These are phyloP conservation scores for Suillia variegata DNA, from an alignment of 2,888 invertebrate species.

Conservation along the genomic window DNA sequence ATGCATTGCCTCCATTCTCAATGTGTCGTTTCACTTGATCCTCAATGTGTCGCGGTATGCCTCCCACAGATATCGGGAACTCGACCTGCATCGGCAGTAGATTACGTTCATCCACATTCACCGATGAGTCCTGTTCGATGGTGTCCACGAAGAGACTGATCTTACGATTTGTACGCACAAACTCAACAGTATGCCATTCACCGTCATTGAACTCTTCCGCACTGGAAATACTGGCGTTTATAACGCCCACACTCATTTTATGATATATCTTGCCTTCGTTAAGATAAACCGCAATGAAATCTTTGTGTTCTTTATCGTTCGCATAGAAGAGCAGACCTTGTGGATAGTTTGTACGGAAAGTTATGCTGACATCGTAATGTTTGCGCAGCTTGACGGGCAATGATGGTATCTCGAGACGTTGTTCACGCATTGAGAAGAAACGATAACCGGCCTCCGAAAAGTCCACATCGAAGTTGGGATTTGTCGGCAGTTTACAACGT, in stretches of 20 bases:
- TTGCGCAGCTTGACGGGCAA: constrained; percentile 69
- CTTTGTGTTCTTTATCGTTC: constrained; percentile 67
- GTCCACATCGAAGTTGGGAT: constrained; percentile 56
- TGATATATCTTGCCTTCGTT: constrained; percentile 75
- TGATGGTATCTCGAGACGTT: constrained; percentile 73
- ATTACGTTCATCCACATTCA: constrained; percentile 67
- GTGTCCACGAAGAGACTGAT: constrained; percentile 63
- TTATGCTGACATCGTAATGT: constrained; percentile 74
- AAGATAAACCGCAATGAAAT: constrained; percentile 78
- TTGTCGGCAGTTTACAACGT: constrained; percentile 53
- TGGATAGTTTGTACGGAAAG: constrained; percentile 73
- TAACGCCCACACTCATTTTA: constrained; percentile 67
- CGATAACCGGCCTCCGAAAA: constrained; percentile 54
- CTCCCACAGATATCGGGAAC: constrained; percentile 82
- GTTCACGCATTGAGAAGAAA: constrained; percentile 64
- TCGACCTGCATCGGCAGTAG: constrained; percentile 66
- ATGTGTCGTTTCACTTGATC: constrained; percentile 60
- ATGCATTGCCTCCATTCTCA: constrained; percentile 41
- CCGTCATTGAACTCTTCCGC: constrained; percentile 71
- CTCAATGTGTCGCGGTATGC: constrained; percentile 65
- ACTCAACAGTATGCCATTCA: constrained; percentile 77
- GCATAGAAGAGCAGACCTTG: constrained; percentile 88
- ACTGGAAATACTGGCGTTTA: constrained; percentile 67
- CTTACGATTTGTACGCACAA: constrained; percentile 68
- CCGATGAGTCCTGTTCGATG: constrained; percentile 35